Evolutionary conservation across 2,888 invertebrate species (phyloP), one percentile per base, ranked within the genome.

Genomic region (Noctua janthe): DNA sequence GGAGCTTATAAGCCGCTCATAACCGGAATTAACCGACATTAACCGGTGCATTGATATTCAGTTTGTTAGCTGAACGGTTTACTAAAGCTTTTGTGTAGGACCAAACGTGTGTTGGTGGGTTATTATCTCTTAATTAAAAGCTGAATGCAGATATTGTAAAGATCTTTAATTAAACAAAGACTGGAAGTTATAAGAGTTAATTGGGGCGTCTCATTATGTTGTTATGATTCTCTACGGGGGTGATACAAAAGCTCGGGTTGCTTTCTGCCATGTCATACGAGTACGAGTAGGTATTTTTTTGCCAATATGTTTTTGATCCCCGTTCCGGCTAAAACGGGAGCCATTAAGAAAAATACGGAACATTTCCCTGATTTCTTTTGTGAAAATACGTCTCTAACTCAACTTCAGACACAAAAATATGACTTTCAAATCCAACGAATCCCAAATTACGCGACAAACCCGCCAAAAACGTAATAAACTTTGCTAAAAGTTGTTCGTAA

Each of bases 1-100:
- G 75, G 71, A 84, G 88, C 85, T 87, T 80, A 83, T 87, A 88
- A 87, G 78, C 89, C 70, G 88, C 88, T 82, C 76, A 87, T 82
- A 79, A 81, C 78, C 73, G 71, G 76, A 74, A 83, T 74, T 78
- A 79, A 86, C 78, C 74, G 72, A 75, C 76, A 83, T 74, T 78
- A 80, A 86, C 82, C 71, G 76, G 82, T 87, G 80, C 87, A 88
- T 81, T 84, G 81, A 83, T 86, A 90, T 88, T 87, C 86, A 82
- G 82, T 87, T 88, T 85, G 86, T 89, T 88, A 78, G 82, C 82
- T 73, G 59, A 75, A 54, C 74, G 62, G 70, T 82, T 87, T 86
- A 86, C 82, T 62, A 67, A 56, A 59, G 73, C 70, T 77, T 76
- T 78, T 80, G 49, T 74, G n/a, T 49, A 66, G 66, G 17, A 73